A percentile compares a stretch with the other conserved stretches of the same genome.
Evolutionary conservation across 2,113 vertebrate genomes (phyloP).

Genomic region (Brachypteracias leptosomus): DNA sequence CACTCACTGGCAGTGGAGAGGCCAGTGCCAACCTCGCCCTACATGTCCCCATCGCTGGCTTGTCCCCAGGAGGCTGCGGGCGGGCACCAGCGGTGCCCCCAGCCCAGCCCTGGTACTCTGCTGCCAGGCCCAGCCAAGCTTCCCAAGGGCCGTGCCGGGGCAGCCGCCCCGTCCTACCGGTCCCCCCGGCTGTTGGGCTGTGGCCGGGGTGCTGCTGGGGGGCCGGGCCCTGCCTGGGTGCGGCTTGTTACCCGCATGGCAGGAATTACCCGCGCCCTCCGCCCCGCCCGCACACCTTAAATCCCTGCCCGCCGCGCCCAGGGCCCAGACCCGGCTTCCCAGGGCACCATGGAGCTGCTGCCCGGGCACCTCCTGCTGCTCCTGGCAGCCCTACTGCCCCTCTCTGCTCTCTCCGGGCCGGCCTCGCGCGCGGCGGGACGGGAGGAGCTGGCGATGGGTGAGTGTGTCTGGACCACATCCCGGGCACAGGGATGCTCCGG

Average conservation of each 20-base stretch:
- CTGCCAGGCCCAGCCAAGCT: neutral
- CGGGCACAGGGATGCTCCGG: neutral
- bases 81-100: rapidly evolving
- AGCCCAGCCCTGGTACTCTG: neutral
- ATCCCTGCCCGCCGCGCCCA: neutral
- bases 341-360: slow-evolving; percentile 31
- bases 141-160: rapidly evolving
- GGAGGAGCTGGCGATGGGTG: neutral
- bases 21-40: too few species aligned
- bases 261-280: slow-evolving; percentile 16
- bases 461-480: neutral
- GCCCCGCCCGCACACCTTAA: neutral
- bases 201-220: neutral
- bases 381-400: neutral
- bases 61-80: rapidly evolving
- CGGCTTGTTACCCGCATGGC: neutral
- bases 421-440: rapidly evolving
- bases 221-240: neutral
- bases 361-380: neutral
- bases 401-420: rapidly evolving
- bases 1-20: rapidly evolving
- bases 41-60: neutral
- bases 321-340: neutral
- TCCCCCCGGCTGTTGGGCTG: slow-evolving; percentile 3
- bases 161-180: slow-evolving; percentile 21